Percentiles rank a stretch among this genome's conserved stretches.
Conservation (phyloP, 2,888 invertebrate species). For the Dicyrtoma fusca region DNA sequence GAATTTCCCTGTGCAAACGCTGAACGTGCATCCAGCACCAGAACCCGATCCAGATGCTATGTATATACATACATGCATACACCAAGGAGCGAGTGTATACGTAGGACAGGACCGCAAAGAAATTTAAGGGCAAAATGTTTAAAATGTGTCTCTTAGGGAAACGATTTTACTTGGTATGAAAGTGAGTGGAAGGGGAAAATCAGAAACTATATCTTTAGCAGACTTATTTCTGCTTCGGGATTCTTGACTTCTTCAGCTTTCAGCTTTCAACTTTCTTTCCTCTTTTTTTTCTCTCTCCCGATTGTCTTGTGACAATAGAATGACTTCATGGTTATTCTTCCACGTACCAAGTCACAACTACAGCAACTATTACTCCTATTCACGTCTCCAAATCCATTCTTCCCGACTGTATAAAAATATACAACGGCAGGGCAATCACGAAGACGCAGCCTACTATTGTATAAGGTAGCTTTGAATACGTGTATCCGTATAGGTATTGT, state of each 20-base stretch:
- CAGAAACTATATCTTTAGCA: neutral
- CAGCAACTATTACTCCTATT: too few relatives aligned
- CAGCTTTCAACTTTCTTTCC: too few relatives aligned
- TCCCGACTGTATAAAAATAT: too few relatives aligned
- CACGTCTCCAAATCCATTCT: too few relatives aligned
- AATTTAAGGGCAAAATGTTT: conserved; percentile 29
- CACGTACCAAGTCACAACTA: neutral
- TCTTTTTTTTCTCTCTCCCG: neutral
- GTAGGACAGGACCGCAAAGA: neutral
- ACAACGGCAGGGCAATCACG: too few relatives aligned
- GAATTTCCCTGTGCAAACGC: too few relatives aligned
- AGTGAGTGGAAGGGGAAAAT: neutral
- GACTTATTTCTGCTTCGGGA: conserved; percentile 3
- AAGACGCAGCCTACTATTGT: too few relatives aligned
- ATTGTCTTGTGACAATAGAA: conserved; percentile 13
- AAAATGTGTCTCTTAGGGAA: conserved; percentile 17
- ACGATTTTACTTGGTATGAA: neutral
- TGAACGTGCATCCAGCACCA: neutral
- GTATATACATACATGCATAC: too few relatives aligned
- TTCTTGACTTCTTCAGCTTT: too few relatives aligned
- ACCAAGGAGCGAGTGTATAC: too few relatives aligned
- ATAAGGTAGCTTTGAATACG: too few relatives aligned
- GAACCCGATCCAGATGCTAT: neutral
- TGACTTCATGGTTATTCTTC: neutral
- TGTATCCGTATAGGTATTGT: too few relatives aligned